Conservation (phyloP, 2,888 invertebrate genomes). For the Philopedon plagiatum region DNA sequence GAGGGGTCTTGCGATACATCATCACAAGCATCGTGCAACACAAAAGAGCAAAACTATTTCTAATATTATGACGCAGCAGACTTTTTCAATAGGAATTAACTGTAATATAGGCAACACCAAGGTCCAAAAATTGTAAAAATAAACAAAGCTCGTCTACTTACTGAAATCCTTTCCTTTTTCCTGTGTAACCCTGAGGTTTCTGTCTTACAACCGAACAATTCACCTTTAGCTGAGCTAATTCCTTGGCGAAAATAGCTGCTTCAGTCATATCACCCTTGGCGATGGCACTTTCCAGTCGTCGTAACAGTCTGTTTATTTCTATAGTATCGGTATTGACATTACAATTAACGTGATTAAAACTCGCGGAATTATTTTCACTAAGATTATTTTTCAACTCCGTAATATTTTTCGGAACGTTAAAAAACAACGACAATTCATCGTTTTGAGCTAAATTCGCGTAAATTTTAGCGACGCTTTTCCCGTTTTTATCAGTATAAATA, state of each 20-base stretch:
- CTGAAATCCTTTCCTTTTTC: conserved; percentile 53
- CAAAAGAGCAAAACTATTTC: no score
- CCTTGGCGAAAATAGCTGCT: conserved; percentile 83
- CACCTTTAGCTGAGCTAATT: conserved; percentile 82
- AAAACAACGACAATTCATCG: conserved; percentile 65
- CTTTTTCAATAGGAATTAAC: no score
- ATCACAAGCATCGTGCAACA: no score
- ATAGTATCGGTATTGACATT: conserved; percentile 71
- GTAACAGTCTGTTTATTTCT: conserved; percentile 75
- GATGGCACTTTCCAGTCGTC: conserved; percentile 83
- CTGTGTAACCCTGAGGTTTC: conserved; percentile 55
- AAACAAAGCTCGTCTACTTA: no score
- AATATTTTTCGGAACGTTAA: conserved; percentile 65
- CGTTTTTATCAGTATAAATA: conserved; percentile 67
- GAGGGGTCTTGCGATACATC: no score
- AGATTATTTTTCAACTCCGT: conserved; percentile 58
- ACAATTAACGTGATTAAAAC: conserved; percentile 2
- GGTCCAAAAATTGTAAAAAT: no score
- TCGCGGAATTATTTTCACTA: conserved; percentile 28
- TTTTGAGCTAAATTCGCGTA: conserved; percentile 70
- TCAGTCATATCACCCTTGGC: conserved; percentile 82
- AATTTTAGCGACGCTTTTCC: conserved; percentile 62
- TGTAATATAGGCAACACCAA: no score
- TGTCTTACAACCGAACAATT: conserved; percentile 79
- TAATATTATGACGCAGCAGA: no score